Evolutionary conservation across 2,797 vertebrate species (phyloP).

Genomic region (Hirundo rustica): DNA sequence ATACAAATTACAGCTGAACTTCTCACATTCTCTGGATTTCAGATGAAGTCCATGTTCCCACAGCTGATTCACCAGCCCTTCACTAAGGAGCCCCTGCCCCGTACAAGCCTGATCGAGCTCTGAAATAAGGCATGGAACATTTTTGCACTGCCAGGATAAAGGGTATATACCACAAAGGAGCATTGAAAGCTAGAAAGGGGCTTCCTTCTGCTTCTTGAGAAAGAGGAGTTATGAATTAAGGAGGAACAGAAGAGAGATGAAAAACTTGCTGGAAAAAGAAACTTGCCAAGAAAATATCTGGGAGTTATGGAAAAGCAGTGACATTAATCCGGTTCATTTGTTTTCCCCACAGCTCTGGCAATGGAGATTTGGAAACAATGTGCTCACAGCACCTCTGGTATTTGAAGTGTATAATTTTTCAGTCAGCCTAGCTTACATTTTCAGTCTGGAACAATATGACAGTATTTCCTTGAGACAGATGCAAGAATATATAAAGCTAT

Average conservation of each 20-base stretch:
- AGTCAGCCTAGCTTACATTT: neutral
- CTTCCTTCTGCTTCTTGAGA: neutral
- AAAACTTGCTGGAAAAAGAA: neutral
- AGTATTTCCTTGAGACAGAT: neutral
- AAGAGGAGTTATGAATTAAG: neutral
- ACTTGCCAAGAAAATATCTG: neutral
- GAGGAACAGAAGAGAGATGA: neutral
- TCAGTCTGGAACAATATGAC: neutral
- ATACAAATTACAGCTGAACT: neutral
- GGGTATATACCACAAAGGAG: neutral
- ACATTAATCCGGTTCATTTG: neutral
- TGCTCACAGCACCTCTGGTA: neutral
- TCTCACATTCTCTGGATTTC: neutral
- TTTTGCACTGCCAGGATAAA: neutral
- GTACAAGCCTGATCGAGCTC: neutral
- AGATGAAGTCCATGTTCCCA: neutral
- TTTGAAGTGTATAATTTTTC: constrained; percentile 31
- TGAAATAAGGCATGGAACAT: neutral
- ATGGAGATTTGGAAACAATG: neutral
- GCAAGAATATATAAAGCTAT: neutral
- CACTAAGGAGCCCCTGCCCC: neutral
- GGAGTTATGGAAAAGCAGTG: neutral
- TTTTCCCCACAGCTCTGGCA: neutral
- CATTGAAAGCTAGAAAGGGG: neutral
- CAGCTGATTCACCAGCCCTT: neutral